These are phyloP conservation scores for Theretra japonica DNA, from an alignment of 2,888 invertebrate genomes.

Conservation along the genomic window DNA sequence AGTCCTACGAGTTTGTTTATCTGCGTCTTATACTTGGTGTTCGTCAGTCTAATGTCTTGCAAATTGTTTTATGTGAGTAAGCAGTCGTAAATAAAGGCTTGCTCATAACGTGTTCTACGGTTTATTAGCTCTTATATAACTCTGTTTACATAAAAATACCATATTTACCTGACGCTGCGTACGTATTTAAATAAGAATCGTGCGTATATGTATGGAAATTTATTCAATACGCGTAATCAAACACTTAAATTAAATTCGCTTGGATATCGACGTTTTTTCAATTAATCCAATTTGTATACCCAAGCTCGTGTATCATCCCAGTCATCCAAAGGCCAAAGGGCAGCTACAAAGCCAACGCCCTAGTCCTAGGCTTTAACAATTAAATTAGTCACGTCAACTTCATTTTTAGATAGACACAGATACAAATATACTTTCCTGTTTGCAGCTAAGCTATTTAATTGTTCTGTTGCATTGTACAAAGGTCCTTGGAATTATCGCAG, in stretches of 20 bases:
- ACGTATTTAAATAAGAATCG: no score
- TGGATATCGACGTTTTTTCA: no score
- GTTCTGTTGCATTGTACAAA: background rate
- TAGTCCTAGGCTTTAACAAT: no score
- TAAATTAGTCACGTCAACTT: background rate
- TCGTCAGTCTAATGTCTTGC: background rate
- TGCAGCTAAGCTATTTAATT: background rate
- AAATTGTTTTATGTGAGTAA: background rate
- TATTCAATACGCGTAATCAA: no score
- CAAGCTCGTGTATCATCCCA: no score
- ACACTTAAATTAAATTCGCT: no score
- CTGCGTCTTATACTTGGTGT: background rate
- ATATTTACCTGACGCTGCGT: no score
- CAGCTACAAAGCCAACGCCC: no score
- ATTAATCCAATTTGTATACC: no score
- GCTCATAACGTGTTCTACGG: background rate
- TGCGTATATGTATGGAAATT: no score
- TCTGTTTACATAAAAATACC: no score
- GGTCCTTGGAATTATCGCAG: background rate
- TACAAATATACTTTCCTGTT: background rate
- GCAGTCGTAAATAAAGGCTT: background rate
- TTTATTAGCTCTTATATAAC: background rate
- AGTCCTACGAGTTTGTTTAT: conserved; percentile 39
- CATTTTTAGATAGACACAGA: background rate
- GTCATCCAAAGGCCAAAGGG: no score